Percentiles rank a stretch among this genome's conserved stretches.
Conservation (phyloP, 2,113 vertebrate genomes). For the Struthio camelus region DNA sequence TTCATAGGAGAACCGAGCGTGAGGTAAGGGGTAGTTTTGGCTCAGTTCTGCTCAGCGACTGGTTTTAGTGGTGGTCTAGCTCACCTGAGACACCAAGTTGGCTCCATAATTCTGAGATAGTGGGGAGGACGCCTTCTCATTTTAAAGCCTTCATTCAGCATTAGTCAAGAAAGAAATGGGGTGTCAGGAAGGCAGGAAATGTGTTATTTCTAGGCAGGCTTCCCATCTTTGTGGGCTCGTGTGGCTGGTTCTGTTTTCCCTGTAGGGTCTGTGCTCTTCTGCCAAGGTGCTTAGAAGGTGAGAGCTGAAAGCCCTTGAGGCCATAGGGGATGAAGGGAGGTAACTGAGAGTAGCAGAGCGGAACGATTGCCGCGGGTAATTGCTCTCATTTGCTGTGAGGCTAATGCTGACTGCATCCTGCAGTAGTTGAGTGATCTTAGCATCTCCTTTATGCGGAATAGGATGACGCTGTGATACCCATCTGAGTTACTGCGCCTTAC, state of each 20-base stretch:
- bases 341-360: not conserved
- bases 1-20: not conserved
- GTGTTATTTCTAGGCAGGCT: not conserved
- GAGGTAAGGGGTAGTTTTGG: not conserved
- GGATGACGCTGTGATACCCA: not conserved
- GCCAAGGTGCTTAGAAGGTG: not conserved
- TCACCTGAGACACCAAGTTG: not conserved
- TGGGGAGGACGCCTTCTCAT: not conserved
- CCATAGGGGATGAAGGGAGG: not conserved
- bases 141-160: not conserved
- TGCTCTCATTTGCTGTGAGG: not conserved
- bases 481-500: not conserved
- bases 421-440: not conserved
- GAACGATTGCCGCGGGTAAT: not conserved
- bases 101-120: rapidly evolving
- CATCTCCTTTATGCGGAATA: not conserved
- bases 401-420: not conserved
- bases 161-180: not conserved
- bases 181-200: not conserved
- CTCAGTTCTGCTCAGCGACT: not conserved
- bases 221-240: not conserved
- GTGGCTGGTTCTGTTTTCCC: not conserved
- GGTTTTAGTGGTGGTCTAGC: not conserved
- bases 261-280: not conserved
- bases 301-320: not conserved